phyloP scores from a whole-genome alignment of 2,113 vertebrate species.

The Petrocephalus microphthalmus region DNA sequence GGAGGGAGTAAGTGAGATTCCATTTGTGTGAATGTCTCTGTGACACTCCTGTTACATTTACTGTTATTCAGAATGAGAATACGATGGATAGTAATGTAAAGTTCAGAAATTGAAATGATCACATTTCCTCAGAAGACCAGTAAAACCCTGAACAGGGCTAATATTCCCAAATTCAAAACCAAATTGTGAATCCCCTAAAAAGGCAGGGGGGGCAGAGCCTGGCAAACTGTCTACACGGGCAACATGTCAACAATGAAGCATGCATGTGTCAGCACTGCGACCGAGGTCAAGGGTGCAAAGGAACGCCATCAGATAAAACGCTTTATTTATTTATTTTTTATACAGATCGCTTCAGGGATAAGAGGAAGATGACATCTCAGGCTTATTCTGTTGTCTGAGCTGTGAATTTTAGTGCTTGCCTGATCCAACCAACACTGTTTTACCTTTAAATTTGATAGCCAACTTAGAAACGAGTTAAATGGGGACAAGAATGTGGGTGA shows the following conservation, averaged over 20 bases:
- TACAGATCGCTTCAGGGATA: not conserved
- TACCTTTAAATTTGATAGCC: not conserved
- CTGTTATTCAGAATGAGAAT: too few species aligned
- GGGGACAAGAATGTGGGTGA: not conserved
- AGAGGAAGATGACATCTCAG: not conserved
- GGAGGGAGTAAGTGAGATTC: too few species aligned
- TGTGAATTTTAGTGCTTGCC: not conserved
- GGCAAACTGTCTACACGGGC: not conserved
- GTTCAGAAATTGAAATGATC: too few species aligned
- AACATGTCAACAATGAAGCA: not conserved
- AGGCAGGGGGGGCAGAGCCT: too few species aligned
- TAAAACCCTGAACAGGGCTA: too few species aligned
- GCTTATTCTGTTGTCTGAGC: not conserved
- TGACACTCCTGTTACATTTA: too few species aligned
- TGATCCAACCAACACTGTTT: not conserved
- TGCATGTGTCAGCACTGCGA: not conserved
- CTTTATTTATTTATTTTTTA: not conserved
- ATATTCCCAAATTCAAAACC: too few species aligned
- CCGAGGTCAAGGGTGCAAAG: not conserved
- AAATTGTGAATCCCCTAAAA: too few species aligned
- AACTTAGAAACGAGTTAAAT: not conserved
- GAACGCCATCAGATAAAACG: not conserved
- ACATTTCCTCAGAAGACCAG: too few species aligned
- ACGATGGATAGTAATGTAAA: too few species aligned
- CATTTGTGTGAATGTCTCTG: too few species aligned